Base-by-base conservation (phyloP, 1,140 invertebrate genomes). In the Macrocentrus cingulum region DNA sequence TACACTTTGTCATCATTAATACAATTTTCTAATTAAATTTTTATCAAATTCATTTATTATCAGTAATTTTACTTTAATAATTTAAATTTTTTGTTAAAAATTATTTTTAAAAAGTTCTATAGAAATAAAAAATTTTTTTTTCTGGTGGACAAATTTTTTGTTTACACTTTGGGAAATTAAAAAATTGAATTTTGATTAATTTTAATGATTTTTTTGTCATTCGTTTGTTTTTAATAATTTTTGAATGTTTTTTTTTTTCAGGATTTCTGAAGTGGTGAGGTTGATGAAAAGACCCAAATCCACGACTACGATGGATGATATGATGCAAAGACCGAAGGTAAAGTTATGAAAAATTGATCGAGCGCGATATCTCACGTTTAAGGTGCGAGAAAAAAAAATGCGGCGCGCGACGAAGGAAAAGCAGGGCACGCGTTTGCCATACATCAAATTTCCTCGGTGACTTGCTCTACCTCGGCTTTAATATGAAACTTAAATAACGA, bases 401-500 rank as follows among this genome's bases (percentile, higher is more conserved):
- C n/a, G n/a, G n/a, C 25, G 4, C n/a, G 34, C 37, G 54, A 57
- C 49, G 69, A 68, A 66, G 66, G 66, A 76, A n/a, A n/a, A 78
- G 62, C 76, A 69, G 61, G 68, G 73, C 77, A 80, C 77, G 77
- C 72, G 75, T 71, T 66, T 65, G 61, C 70, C 69, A 72, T 80
- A 77, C 69, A 80, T 80, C 77, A 79, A 75, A 68, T 60, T 74
- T 66, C 61, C 63, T 63, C 59, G 62, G 58, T 65, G 57, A 51
- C 62, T 48, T 44, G 51, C 36, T 48, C 46, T 32, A 67, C 66
- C 71, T 49, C 45, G 36, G 22, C 74, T 76, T 77, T 80, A 79
- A 78, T 78, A 74, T 77, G 72, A 77, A 78, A 79, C 76, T 79
- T 78, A 78, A 80, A 79, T 77, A 77, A 78, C 76, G 76, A 80